Conservation (phyloP, 1,140 invertebrate genomes). For the Drosophila sechellia region DNA sequence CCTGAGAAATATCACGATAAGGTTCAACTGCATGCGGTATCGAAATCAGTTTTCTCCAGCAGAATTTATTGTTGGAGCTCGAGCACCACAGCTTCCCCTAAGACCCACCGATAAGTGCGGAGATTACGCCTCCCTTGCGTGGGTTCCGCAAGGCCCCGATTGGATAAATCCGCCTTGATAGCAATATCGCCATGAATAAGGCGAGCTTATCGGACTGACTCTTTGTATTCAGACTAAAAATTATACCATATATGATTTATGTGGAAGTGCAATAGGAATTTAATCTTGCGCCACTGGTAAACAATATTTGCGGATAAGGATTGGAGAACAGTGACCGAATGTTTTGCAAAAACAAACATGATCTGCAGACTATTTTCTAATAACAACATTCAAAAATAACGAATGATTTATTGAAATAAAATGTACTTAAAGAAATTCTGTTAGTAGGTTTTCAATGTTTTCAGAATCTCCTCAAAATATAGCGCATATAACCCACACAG, state of each 20-base stretch:
- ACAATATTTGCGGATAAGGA: conserved; percentile 5
- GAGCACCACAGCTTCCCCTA: conserved; percentile 56
- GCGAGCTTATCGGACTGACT: conserved; percentile 46
- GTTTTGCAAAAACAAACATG: background rate
- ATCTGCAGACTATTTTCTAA: no score
- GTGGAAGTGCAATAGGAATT: conserved; percentile 4
- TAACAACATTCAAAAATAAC: no score
- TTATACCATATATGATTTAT: conserved; percentile 13
- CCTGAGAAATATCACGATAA: conserved; percentile 50
- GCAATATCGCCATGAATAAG: conserved; percentile 57
- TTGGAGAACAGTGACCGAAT: conserved; percentile 1
- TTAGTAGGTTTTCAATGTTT: background rate
- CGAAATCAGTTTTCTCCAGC: conserved; percentile 24
- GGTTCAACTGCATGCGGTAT: conserved; percentile 33
- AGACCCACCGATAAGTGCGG: conserved; percentile 41
- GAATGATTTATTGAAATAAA: no score
- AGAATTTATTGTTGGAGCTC: conserved; percentile 19
- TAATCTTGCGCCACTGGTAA: conserved; percentile 15
- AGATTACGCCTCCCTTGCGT: conserved; percentile 50
- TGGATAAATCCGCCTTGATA: conserved; percentile 30
- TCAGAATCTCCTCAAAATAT: background rate
- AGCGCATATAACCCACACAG: conserved; percentile 48
- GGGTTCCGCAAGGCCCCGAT: conserved; percentile 38
- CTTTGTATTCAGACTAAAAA: conserved; percentile 15
- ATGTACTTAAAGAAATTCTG: no score